Evolutionary conservation across 2,113 vertebrate species (phyloP), one percentile per base, ranked within the genome.

Genomic region (Rhinogobius similis): DNA sequence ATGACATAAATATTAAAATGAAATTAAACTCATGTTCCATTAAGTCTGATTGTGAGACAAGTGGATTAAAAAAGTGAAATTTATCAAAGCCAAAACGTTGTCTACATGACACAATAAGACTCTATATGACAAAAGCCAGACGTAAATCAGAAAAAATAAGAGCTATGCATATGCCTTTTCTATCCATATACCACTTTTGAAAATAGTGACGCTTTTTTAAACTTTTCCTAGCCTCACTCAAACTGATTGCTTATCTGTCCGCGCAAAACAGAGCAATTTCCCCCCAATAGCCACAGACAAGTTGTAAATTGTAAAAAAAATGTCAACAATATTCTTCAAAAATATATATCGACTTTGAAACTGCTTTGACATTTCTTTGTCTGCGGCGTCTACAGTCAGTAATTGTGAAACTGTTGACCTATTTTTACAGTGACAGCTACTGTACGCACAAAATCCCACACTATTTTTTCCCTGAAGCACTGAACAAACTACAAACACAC

Each of bases 361-460:
- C 32, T 0, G 53, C n/a, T 29, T 18, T 48, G 52, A 27, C 67
- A 53, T 70, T 24, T 77, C 27, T 43, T 70, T 39, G 59, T 72
- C 67, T 68, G 61, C 23, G 11, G 13, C 23, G 1, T 26, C 23
- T 55, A 5, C 52, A 26, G 46, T 10, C 9, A 50, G 46, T 79
- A 80, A 80, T 68, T 59, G 38, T 44, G 48, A 76, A 64, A 9
- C 12, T 5, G 81, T 76, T 86, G 85, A 79, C 85, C 75, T 62
- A 61, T 32, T 55, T 86, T 86, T 59, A 81, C 46, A 69, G 12
- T 10, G 2, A 5, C 50, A 26, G 50, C n/a, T 55, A 41, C 27
- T 14, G 26, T 58, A 36, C 18, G 44, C 44, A 66, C 32, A 56
- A 27, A 50, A 56, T 24, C 10, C 0, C 13, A 36, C 10, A 23